These are phyloP conservation scores for Psilopsiagon aurifrons DNA, from an alignment of 2,113 vertebrate genomes.

Conservation along the genomic window DNA sequence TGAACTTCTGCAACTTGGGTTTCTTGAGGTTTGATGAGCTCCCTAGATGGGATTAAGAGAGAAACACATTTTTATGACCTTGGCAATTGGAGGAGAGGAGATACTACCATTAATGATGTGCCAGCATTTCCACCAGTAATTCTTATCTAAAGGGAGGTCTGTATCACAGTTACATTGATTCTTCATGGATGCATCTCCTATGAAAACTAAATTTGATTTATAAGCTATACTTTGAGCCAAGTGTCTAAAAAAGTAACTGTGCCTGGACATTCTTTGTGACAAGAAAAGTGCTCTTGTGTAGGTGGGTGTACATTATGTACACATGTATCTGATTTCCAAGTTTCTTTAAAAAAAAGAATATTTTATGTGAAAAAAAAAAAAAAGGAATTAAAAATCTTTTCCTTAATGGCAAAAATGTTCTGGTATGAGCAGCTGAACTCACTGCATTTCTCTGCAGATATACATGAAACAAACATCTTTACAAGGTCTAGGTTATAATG, in stretches of 20 bases:
- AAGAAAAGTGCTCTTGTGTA: neutral
- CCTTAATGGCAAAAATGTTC: neutral
- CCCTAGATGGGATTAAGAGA: neutral
- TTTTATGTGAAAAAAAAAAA: neutral
- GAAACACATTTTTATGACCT: conserved; percentile 1
- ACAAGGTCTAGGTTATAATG: neutral
- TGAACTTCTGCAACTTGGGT: conserved; percentile 1
- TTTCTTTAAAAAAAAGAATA: neutral
- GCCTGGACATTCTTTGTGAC: neutral
- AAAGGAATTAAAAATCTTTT: neutral
- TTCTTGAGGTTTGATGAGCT: conserved; percentile 16
- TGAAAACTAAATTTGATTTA: neutral
- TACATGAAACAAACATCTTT: neutral
- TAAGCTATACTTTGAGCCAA: neutral
- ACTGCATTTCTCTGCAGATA: neutral
- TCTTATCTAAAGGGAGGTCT: neutral
- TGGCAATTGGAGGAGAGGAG: neutral
- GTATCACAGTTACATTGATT: neutral
- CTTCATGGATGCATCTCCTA: neutral
- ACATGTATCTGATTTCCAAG: neutral
- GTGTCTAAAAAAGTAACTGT: neutral
- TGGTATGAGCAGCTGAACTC: neutral
- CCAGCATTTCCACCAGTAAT: neutral
- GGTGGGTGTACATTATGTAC: rapidly evolving
- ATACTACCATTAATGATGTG: neutral